Base-by-base conservation (phyloP, 2,888 invertebrate genomes). In the Philereme transversata region DNA sequence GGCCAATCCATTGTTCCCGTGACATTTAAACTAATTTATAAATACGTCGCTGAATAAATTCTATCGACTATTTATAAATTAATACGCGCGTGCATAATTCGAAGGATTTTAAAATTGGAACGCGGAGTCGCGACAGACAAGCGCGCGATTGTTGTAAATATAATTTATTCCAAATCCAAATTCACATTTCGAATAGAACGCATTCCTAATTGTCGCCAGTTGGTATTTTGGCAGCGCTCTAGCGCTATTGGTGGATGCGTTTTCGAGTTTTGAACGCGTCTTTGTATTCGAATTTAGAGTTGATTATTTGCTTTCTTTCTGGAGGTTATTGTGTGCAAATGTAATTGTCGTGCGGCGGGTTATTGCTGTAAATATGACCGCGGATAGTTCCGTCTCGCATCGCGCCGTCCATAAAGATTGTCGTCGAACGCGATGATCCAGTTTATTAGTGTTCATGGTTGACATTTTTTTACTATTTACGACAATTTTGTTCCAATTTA, bases 271-370 rank as follows among this genome's bases (percentile, higher is more conserved):
- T 82, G 81, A 82, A 84, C 80, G 83, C 78, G 81, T 84, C 88
- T 87, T 90, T 86, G 88, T 87, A 86, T 89, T 87, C 87, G 86
- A 85, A 88, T 90, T 88, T 89, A 88, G 90, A 90, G 87, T 83
- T 72, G 71, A 79, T 80, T 88, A 77, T 76, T 86, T 87, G 85
- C 82, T 90, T 88, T 89, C 84, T 89, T 91, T 82, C 83, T 78
- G 79, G 78, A 76, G 69, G 74, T 78, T 81, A 90, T 91, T 90
- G 90, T 91, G 89, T 90, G 90, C 87, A 82, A 90, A 90, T 90
- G 86, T 88, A 86, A 88, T 88, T 85, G 90, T 88, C 81, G 76
- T 69, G 75, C 71, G 83, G 77, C 82, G 76, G 83, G 83, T 84
- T 86, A 87, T 85, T 88, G 86, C 80, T 80, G 84, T 82, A 81